phyloP scores from a whole-genome alignment of 2,797 vertebrate species.

The Hyperoplus lanceolatus region DNA sequence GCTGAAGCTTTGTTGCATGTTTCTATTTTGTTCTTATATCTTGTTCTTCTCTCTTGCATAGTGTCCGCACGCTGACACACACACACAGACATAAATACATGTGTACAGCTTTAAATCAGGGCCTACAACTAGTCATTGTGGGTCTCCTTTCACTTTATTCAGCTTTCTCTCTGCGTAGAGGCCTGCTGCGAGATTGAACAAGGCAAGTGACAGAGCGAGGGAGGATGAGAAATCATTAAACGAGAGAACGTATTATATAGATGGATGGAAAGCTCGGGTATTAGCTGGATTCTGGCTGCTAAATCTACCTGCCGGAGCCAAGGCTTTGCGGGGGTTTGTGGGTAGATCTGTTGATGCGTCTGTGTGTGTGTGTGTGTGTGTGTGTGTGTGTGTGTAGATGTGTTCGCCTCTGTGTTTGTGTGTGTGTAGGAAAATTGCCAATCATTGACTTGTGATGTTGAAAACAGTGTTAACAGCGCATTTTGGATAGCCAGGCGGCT shows the following conservation, averaged over 20 bases:
- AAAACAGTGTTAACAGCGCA: constrained; percentile 57
- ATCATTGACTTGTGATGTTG: constrained; percentile 38
- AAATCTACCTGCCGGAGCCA: constrained; percentile 60
- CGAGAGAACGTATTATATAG: constrained; percentile 54
- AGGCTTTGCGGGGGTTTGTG: constrained; percentile 43
- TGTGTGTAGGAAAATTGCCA: not conserved
- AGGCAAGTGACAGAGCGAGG: constrained; percentile 47
- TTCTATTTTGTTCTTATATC: constrained; percentile 6
- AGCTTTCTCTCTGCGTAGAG: constrained; percentile 52
- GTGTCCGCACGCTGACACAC: constrained; percentile 27
- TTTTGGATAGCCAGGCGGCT: constrained; percentile 33
- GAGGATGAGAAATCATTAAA: constrained; percentile 68
- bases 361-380: constrained; percentile 13
- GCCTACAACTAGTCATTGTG: constrained; percentile 72
- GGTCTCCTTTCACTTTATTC: constrained; percentile 60
- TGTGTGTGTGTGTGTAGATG: not conserved
- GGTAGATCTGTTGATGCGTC: constrained; percentile 42
- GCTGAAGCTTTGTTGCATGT: constrained; percentile 37
- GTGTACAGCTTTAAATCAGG: constrained; percentile 73
- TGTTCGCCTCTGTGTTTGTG: constrained; percentile 1
- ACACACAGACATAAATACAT: constrained; percentile 37
- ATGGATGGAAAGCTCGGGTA: constrained; percentile 60
- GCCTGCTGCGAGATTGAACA: constrained; percentile 71
- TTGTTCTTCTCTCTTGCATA: constrained; percentile 31
- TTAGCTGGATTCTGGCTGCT: constrained; percentile 64